Evolutionary conservation across 2,113 vertebrate species (phyloP), one percentile per base, ranked within the genome.

Genomic region (Mastomys natalensis): DNA sequence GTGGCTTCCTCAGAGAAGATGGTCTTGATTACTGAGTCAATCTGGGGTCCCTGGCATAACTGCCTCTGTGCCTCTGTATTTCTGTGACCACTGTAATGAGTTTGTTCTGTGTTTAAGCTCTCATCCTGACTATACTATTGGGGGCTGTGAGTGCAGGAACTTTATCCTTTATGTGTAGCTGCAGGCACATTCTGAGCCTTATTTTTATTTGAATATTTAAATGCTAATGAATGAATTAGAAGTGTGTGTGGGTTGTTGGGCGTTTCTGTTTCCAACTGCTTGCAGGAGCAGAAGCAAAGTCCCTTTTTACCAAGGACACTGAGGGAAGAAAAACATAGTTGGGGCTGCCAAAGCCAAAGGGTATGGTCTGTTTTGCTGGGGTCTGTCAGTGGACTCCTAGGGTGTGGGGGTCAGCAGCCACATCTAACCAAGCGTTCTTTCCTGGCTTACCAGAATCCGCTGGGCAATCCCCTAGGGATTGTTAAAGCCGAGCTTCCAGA

Each of bases 201-300:
- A 96, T 74, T 97, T 93, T 91, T 92, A 78, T 92, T 86, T 92
- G 87, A 89, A 90, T 68, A 58, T 97, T 91, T 92, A 91, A 89
- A 95, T 89, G 87, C 87, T 97, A 95, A 95, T 89, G 87, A 97
- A 95, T 96, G 94, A 89, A 82, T 95, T 95, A 92, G 77, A 89
- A 95, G 78, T 88, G 80, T 94, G 91, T 96, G 91, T 94, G 90
- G 95, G 95, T 93, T 97, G 97, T 77, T 95, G 95, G 45, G 86
- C 6, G 48, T 43, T 95, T 73, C 53, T 90, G 66, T 81, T 90
- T 97, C 85, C 73, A 70, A 77, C 80, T 93, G 85, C 85, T 72
- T 92, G 94, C 96, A 95, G 81, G 85, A 86, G 53, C 89, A 55
- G 58, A 77, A 90, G 90, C 93, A 48, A 15, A 24, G 70, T 95